phyloP scores from a whole-genome alignment of 2,797 vertebrate species.

The Macroramphosus scolopax region DNA sequence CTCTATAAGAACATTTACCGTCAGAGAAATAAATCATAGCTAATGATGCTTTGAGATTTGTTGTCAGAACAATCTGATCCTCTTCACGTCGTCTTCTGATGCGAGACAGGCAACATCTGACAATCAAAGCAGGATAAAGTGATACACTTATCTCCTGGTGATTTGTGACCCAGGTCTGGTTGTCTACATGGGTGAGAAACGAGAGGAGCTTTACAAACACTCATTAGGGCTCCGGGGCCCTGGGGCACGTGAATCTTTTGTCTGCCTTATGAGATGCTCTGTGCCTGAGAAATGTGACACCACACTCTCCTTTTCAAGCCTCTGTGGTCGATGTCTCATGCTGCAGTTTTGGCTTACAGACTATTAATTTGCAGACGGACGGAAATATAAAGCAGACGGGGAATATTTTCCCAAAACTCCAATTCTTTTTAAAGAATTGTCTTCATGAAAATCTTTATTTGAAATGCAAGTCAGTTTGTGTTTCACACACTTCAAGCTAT shows the following conservation, averaged over 20 bases:
- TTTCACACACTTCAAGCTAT: not conserved
- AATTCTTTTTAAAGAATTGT: conserved; percentile 12
- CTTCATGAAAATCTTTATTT: not conserved
- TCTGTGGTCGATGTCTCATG: conserved; percentile 60
- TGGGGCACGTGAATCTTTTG: conserved; percentile 58
- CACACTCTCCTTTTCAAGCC: conserved; percentile 56
- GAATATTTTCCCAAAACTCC: conserved; percentile 29
- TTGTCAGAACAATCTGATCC: too few relatives aligned
- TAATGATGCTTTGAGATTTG: too few relatives aligned
- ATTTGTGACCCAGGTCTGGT: conserved; percentile 19
- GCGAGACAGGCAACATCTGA: too few relatives aligned
- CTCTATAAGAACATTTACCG: too few relatives aligned
- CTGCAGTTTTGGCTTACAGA: conserved; percentile 51
- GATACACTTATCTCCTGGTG: conserved; percentile 8
- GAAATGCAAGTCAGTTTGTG: conserved; percentile 10
- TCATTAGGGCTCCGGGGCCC: conserved; percentile 51
- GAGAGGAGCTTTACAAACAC: conserved; percentile 60
- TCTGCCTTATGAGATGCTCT: conserved; percentile 61
- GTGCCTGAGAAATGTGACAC: conserved; percentile 62
- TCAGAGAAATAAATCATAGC: too few relatives aligned
- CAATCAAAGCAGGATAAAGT: conserved; percentile 11
- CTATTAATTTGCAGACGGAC: conserved; percentile 46
- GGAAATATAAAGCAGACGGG: conserved; percentile 23
- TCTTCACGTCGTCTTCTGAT: too few relatives aligned
- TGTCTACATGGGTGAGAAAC: conserved; percentile 20